Evolutionary conservation across 1,140 invertebrate genomes (phyloP).

Genomic region (Drosophila funebris): DNA sequence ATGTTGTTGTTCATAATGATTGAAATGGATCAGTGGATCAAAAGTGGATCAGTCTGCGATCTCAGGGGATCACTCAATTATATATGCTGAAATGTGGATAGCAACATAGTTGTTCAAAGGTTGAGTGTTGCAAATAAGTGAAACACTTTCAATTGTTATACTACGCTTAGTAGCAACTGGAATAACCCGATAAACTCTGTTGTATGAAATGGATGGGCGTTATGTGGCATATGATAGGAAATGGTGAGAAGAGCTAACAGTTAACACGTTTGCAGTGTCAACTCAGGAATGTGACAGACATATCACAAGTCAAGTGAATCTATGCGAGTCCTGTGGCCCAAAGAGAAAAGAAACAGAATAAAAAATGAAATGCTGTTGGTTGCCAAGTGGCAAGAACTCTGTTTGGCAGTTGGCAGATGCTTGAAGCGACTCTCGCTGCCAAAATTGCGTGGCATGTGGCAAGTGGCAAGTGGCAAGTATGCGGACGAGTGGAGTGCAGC

Average conservation of each 20-base stretch:
- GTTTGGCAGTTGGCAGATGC: constrained; percentile 10
- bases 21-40: no score
- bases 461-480: constrained; percentile 22
- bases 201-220: background rate
- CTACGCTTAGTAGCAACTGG: no score
- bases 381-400: background rate
- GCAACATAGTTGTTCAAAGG: no score
- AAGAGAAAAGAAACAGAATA: background rate
- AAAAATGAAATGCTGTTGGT: background rate
- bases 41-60: no score
- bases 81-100: no score
- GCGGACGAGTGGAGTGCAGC: background rate
- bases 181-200: no score
- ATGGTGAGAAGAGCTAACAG: background rate
- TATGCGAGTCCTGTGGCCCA: background rate
- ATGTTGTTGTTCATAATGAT: no score
- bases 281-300: background rate
- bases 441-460: constrained; percentile 35
- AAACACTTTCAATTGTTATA: no score
- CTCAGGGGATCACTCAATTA: no score
- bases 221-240: background rate
- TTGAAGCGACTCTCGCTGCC: constrained; percentile 23
- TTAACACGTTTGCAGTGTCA: constrained; percentile 9
- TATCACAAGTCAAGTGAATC: background rate
- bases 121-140: no score